Percentiles rank a stretch among this genome's conserved stretches.
Conservation (phyloP, 2,797 vertebrate genomes). For the Miichthys miiuy region DNA sequence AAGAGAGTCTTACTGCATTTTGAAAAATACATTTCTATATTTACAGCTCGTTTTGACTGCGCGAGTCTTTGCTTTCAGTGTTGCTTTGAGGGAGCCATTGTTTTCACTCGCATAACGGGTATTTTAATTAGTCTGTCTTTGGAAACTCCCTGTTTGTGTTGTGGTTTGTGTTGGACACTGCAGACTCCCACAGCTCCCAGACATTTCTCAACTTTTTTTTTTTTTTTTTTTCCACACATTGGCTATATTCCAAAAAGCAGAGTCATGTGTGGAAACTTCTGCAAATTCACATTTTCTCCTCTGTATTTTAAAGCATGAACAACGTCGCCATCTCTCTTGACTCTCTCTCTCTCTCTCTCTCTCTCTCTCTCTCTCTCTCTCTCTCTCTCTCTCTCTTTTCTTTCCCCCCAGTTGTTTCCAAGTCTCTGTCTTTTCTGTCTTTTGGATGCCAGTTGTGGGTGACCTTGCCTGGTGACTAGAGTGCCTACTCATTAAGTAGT, state of each 20-base stretch:
- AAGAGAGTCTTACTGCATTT: conserved; percentile 49
- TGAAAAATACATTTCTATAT: conserved; percentile 50
- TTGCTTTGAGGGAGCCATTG: conserved; percentile 68
- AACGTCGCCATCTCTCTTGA: conserved; percentile 30
- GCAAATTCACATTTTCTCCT: conserved; percentile 52
- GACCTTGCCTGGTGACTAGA: conserved; percentile 83
- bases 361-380: not conserved
- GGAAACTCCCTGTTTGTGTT: conserved; percentile 73
- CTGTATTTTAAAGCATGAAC: conserved; percentile 48
- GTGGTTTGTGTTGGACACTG: conserved; percentile 70
- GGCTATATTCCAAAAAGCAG: conserved; percentile 52
- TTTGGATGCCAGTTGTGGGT: conserved; percentile 70
- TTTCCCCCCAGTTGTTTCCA: conserved; percentile 49
- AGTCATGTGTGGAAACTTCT: conserved; percentile 65
- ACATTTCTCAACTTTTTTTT: conserved; percentile 64
- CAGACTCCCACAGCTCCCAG: conserved; percentile 62
- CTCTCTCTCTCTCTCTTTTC: conserved; percentile 11
- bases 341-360: conserved; percentile 16
- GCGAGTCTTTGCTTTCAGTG: conserved; percentile 24
- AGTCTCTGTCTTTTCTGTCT: conserved; percentile 64
- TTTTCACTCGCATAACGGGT: conserved; percentile 64
- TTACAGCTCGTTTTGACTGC: conserved; percentile 34
- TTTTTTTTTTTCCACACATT: conserved; percentile 25
- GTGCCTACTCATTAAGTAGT: conserved; percentile 86
- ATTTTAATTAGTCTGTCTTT: conserved; percentile 78